Percentiles rank a stretch among this genome's conserved stretches.
phyloP scores from a whole-genome alignment of 2,888 invertebrate genomes.

The Cerceris rybyensis region DNA sequence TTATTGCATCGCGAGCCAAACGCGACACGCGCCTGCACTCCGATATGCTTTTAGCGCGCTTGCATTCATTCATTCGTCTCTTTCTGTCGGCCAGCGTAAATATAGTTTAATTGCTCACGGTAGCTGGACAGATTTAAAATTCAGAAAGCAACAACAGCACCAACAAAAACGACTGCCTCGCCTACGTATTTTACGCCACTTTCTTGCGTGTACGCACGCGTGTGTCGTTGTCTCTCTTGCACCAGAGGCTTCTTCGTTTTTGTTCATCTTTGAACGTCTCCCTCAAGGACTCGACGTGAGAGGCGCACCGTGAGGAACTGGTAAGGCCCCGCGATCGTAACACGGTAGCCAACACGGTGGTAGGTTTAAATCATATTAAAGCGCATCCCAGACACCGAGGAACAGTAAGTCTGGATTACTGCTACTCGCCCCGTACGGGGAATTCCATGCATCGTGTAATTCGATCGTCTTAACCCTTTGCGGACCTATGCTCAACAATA shows the following conservation, averaged over 20 bases:
- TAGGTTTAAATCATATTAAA: slow-evolving; percentile 76
- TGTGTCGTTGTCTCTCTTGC: slow-evolving; percentile 46
- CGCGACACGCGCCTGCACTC: not conserved
- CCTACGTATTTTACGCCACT: slow-evolving; percentile 65
- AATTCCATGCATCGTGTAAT: slow-evolving; percentile 49
- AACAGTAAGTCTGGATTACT: slow-evolving; percentile 65
- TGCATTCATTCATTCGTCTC: not conserved
- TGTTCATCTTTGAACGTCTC: slow-evolving; percentile 14
- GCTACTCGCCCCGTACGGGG: slow-evolving; percentile 46
- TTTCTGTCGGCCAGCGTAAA: slow-evolving; percentile 6
- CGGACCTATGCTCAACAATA: not conserved
- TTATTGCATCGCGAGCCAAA: not conserved
- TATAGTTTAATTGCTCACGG: slow-evolving; percentile 48
- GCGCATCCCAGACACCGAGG: slow-evolving; percentile 63
- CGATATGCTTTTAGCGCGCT: not conserved
- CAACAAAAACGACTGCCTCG: slow-evolving; percentile 56
- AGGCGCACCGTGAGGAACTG: slow-evolving; percentile 43
- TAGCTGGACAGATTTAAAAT: slow-evolving; percentile 57
- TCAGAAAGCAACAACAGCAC: slow-evolving; percentile 50
- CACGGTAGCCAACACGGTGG: slow-evolving; percentile 72
- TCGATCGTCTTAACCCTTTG: slow-evolving; percentile 44
- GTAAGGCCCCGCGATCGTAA: slow-evolving; percentile 65
- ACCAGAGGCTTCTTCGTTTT: slow-evolving; percentile 11
- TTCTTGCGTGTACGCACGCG: slow-evolving; percentile 63
- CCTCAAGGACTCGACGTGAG: slow-evolving; percentile 58